Base-by-base conservation (phyloP, 1,140 invertebrate genomes). In the Lanistes nyassanus region DNA sequence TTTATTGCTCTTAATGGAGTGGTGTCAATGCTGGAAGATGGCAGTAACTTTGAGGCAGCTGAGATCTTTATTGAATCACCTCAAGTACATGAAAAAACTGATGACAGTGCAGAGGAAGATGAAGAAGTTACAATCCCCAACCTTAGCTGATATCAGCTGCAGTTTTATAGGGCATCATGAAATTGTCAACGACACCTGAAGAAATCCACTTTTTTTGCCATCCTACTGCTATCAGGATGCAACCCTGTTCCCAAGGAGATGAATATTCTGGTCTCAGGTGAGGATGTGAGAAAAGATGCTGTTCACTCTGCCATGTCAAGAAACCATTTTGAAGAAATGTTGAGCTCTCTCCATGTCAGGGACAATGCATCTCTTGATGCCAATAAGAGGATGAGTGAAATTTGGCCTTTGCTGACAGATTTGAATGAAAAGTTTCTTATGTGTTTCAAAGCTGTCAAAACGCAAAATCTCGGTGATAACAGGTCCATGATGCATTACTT, bases 251-350 rank as follows among this genome's bases (percentile, higher is more conserved):
- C 74, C 73, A 29, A 71, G 77, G 55, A 39, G 74, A 56, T 34
- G 66, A 47, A 76, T 79, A 69, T 76, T 72, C 53, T 79, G 74
- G 74, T 13, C 47, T 70, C 37, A 19, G 68, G 73, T 58, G 31
- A 65, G 23, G 74, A 79, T 53, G 29, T 68, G 19, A 34, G 58
- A 26, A 77, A 74, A n/a, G 62, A 74, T 34, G 53, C 76, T 42
- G 68, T 74, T 56, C 47, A 21, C 23, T 56, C 42, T 34, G 71
- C 76, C 23, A 66, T 77, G 76, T 68, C 70, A 36, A 65, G 70
- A 51, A 74, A 70, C 21, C 39, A 65, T 29, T 51, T 76, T 76
- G 69, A 76, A 29, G 67, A 71, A 51, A 76, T 76, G 36, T 21
- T 53, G 60, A 69, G n/a, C 37, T 74, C 66, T 62, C 31, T 67